phyloP scores from a whole-genome alignment of 2,888 invertebrate species.

The Protula sp. region DNA sequence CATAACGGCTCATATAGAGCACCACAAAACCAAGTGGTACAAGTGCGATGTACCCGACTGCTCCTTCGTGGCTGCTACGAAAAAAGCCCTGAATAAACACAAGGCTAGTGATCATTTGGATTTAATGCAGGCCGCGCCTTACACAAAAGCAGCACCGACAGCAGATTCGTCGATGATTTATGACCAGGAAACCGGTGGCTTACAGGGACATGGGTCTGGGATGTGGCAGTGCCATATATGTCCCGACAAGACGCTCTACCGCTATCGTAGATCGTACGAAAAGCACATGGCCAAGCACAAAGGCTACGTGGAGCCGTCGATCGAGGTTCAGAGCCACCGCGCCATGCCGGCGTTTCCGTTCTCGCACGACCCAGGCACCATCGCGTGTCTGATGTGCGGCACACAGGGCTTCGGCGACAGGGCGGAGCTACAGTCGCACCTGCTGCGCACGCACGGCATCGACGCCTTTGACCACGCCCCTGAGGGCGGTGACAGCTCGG shows the following conservation, averaged over 20 bases:
- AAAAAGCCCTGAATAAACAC: background rate
- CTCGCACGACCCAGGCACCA: too few relatives aligned
- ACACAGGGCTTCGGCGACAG: too few relatives aligned
- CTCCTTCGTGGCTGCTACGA: background rate
- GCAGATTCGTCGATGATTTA: background rate
- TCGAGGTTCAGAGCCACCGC: too few relatives aligned
- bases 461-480: too few relatives aligned
- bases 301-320: background rate
- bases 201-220: background rate
- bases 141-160: background rate
- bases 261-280: background rate
- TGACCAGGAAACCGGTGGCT: background rate
- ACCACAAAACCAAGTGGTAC: background rate
- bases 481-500: too few relatives aligned
- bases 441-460: too few relatives aligned
- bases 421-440: too few relatives aligned
- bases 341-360: too few relatives aligned
- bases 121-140: background rate
- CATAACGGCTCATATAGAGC: background rate
- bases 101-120: background rate
- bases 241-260: background rate
- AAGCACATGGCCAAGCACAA: background rate
- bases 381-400: too few relatives aligned
- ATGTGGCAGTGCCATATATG: background rate
- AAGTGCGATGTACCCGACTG: conserved; percentile 1